phyloP scores from a whole-genome alignment of 2,113 vertebrate genomes.

The Callopanchax toddi region DNA sequence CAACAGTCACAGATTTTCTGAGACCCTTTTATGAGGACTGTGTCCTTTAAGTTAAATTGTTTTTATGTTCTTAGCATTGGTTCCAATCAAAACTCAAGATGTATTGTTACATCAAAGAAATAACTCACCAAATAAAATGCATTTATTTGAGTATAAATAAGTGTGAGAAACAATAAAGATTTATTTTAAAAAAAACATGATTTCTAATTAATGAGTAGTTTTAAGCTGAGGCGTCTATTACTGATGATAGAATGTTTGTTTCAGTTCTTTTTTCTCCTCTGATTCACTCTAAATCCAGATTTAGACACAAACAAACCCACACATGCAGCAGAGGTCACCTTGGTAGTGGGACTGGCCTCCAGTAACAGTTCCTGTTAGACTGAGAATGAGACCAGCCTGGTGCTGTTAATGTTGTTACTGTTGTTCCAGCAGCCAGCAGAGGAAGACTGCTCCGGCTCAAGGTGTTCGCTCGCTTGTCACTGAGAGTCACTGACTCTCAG shows the following conservation, averaged over 20 bases:
- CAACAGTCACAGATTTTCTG: no score
- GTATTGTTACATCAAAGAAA: no score
- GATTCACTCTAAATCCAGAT: not conserved
- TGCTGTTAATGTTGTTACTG: slow-evolving; percentile 44
- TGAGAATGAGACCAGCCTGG: slow-evolving; percentile 45
- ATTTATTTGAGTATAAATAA: no score
- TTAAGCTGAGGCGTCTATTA: not conserved
- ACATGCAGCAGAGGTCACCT: slow-evolving; percentile 48
- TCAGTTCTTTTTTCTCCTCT: not conserved
- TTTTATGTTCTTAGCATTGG: no score
- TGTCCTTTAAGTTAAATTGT: no score
- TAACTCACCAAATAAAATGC: no score
- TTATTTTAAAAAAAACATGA: no score
- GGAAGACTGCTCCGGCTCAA: slow-evolving; percentile 33
- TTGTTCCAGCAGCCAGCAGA: slow-evolving; percentile 44
- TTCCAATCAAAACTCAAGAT: no score
- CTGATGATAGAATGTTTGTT: not conserved
- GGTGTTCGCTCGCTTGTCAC: slow-evolving; percentile 46
- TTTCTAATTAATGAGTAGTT: no score
- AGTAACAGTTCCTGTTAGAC: slow-evolving; percentile 44
- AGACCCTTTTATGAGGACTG: no score
- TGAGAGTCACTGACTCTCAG: slow-evolving; percentile 65
- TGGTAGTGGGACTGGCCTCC: slow-evolving; percentile 47
- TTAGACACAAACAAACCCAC: not conserved
- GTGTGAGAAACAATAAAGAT: no score